phyloP scores from a whole-genome alignment of 92 coral and sea anemone species.

The Micromussa lordhowensis region DNA sequence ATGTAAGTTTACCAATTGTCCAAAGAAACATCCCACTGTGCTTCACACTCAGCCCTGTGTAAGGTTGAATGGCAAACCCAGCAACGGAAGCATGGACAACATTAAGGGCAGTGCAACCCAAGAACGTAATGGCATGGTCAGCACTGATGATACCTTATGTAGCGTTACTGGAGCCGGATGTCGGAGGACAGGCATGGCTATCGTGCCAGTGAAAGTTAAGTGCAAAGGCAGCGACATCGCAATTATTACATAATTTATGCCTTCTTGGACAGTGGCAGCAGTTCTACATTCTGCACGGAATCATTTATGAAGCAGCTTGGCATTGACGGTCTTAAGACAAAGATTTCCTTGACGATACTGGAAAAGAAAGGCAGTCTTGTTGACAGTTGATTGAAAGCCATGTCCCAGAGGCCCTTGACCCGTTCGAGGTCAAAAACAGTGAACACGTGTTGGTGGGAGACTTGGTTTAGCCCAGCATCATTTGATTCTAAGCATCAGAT shows the following conservation, averaged over 20 bases:
- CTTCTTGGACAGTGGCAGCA: constrained; percentile 61
- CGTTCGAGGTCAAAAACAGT: neutral
- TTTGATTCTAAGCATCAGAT: too few relatives aligned
- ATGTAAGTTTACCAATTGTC: constrained; percentile 37
- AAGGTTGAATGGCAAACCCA: neutral
- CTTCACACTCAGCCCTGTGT: constrained; percentile 34
- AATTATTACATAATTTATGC: constrained; percentile 50
- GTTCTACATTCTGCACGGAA: constrained; percentile 56
- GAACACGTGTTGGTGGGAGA: too few relatives aligned
- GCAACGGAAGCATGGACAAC: neutral
- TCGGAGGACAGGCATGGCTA: constrained; percentile 44
- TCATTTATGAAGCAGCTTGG: constrained; percentile 44
- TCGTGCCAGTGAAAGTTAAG: constrained; percentile 62
- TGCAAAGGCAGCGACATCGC: constrained; percentile 11
- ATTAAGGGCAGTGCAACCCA: neutral
- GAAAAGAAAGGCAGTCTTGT: too few relatives aligned
- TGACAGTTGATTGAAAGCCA: constrained; percentile 8
- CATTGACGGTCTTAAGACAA: constrained; percentile 30
- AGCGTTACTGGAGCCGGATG: constrained; percentile 16
- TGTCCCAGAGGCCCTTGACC: constrained; percentile 36
- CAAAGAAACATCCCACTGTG: constrained; percentile 52
- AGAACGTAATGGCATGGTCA: neutral
- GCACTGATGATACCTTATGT: neutral
- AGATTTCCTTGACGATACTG: constrained; percentile 17
- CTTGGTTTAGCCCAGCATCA: too few relatives aligned